Evolutionary conservation across 1,140 invertebrate species (phyloP), one percentile per base, ranked within the genome.

Genomic region (Drosophila saltans): DNA sequence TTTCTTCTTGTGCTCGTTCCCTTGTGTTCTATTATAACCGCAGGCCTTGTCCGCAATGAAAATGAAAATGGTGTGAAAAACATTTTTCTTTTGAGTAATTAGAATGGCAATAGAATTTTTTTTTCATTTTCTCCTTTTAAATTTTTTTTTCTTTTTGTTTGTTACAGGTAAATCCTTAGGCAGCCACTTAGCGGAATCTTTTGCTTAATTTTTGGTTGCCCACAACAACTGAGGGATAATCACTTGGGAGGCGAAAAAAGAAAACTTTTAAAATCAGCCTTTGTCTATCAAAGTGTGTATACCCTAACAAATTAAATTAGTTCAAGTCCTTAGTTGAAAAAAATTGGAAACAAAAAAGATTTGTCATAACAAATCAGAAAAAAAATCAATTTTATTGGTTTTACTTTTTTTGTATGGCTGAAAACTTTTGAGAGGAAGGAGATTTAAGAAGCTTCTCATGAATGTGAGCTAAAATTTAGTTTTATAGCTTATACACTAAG

Each of bases 31-130:
- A 48, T 41, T 39, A 39, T 60, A 57, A 40, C 41, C 58, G 30
- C 41, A 33, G 3, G 45, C 63, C 55, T 64, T 66, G 63, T 69
- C 48, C 48, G 43, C 30, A 67, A 63, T 36, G n/a, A 66, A 73
- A 74, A 73, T 9, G 43, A 71, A 63, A 72, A 71, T 63, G 55
- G 55, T 56, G 60, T 65, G 63, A 80, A 74, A 72, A 67, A 57
- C 64, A 55, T 45, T n/a, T 62, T 75, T 39, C 64, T 33, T 52
- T 62, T 41, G 40, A 36, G 60, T 45, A 62, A 45, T 64, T 64
- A 48, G 43, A 45, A 64, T n/a, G 40, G 62, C 60, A 21, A 41
- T 24, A 39, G 39, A 40, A 55, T 65, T 65, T 55, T 64, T 59
- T 26, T 41, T 48, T 59, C 41, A 41, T 45, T 43, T 43, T 26